Conservation (phyloP, 30 jellyfish, hydroid and myxozoan genomes). For the Pseudorhiza aurosa region DNA sequence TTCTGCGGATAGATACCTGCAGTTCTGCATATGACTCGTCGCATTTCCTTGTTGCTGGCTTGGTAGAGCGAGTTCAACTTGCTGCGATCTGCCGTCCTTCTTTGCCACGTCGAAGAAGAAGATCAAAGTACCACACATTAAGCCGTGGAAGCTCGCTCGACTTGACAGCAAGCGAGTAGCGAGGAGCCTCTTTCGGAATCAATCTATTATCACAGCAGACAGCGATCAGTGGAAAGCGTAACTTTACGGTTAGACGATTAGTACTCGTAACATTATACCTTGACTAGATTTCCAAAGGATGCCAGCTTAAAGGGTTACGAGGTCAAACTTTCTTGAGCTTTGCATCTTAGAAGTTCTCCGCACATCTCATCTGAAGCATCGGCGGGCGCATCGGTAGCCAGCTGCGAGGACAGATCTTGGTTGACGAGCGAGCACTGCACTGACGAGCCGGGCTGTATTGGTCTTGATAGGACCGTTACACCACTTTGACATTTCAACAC, state of each 20-base stretch:
- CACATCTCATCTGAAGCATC: background rate
- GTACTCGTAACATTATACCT: slow-evolving; percentile 51
- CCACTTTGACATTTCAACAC: slow-evolving; percentile 23
- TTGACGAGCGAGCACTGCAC: too few species aligned
- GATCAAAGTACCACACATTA: slow-evolving; percentile 45
- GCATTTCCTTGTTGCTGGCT: too few species aligned
- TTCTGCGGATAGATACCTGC: background rate
- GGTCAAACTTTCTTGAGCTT: slow-evolving; percentile 46
- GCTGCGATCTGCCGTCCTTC: too few species aligned
- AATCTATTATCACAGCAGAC: slow-evolving; percentile 44
- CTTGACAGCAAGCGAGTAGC: slow-evolving; percentile 10
- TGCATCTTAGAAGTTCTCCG: background rate
- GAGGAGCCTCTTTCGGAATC: slow-evolving; percentile 42
- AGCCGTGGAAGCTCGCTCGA: slow-evolving; percentile 14
- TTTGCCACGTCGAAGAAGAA: background rate
- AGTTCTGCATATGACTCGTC: background rate
- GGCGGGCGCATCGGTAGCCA: background rate
- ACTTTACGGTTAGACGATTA: slow-evolving; percentile 50
- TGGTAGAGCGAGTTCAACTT: too few species aligned
- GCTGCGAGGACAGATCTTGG: too few species aligned
- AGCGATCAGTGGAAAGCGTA: slow-evolving; percentile 22
- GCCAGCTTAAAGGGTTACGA: slow-evolving; percentile 53
- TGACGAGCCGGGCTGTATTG: too few species aligned
- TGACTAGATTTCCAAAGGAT: slow-evolving; percentile 43
- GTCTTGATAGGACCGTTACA: slow-evolving; percentile 1